These are phyloP conservation scores for Gymnarchus niloticus DNA, from an alignment of 2,113 vertebrate species.

Conservation along the genomic window DNA sequence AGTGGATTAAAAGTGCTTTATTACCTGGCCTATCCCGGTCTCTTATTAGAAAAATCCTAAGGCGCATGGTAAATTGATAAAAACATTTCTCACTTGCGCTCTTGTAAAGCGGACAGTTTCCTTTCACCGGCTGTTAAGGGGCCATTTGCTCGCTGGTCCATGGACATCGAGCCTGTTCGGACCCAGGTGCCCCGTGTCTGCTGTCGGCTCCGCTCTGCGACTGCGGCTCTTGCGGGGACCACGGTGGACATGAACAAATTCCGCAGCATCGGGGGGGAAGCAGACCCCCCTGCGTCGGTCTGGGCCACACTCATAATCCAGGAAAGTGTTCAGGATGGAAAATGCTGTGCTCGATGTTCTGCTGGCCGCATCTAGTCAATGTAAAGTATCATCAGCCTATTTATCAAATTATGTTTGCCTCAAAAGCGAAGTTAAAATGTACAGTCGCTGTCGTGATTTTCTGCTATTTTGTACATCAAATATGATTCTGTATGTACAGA, in stretches of 20 bases:
- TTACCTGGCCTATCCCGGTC: background rate
- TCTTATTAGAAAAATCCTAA: background rate
- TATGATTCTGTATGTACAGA: background rate
- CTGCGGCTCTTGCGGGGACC: conserved; percentile 8
- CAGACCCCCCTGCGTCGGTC: conserved; percentile 14
- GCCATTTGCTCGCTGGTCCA: background rate
- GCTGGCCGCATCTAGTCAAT: background rate
- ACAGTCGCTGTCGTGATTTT: background rate
- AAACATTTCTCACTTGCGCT: too few species aligned
- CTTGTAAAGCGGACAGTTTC: too few species aligned
- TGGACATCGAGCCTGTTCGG: conserved; percentile 11
- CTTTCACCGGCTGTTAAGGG: background rate
- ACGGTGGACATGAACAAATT: conserved; percentile 6
- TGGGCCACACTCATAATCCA: background rate
- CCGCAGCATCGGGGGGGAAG: background rate
- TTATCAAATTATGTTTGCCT: background rate
- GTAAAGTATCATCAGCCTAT: background rate
- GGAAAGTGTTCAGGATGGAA: background rate
- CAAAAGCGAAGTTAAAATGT: background rate
- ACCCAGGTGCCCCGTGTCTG: background rate
- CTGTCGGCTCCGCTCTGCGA: background rate
- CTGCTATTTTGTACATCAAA: background rate
- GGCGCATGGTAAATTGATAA: too few species aligned
- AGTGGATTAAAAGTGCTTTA: background rate
- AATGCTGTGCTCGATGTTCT: background rate